A percentile compares a stretch with the other conserved stretches of the same genome.
These are phyloP conservation scores for Stenurella melanura DNA, from an alignment of 2,888 invertebrate species.

Conservation along the genomic window DNA sequence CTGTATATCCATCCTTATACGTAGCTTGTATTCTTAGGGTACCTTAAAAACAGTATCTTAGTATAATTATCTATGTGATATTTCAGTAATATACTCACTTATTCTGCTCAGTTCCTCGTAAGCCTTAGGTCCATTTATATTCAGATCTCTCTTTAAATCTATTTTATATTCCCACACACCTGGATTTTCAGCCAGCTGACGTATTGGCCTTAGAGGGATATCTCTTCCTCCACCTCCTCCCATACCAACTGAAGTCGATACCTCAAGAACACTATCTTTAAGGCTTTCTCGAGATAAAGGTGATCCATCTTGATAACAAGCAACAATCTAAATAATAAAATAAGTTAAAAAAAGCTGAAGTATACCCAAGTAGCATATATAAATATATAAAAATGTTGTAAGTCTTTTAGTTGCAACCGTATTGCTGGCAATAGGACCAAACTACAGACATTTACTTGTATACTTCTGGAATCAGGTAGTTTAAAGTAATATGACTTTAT, in stretches of 20 bases:
- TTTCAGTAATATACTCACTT: slow-evolving; percentile 54
- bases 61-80: slow-evolving; percentile 10
- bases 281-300: slow-evolving; percentile 81
- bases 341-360: too few relatives aligned
- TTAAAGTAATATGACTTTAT: too few relatives aligned
- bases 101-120: slow-evolving; percentile 66
- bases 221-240: slow-evolving; percentile 79
- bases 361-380: too few relatives aligned
- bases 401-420: too few relatives aligned
- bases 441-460: too few relatives aligned
- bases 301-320: slow-evolving; percentile 94
- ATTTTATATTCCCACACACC: slow-evolving; percentile 90
- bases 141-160: slow-evolving; percentile 83
- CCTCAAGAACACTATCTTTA: slow-evolving; percentile 79
- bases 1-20: slow-evolving; percentile 80
- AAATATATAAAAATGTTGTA: too few relatives aligned
- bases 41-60: slow-evolving; percentile 44
- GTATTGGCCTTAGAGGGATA: slow-evolving; percentile 78
- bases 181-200: slow-evolving; percentile 79
- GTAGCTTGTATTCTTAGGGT: slow-evolving; percentile 77
- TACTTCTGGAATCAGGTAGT: too few relatives aligned
- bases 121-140: slow-evolving; percentile 68
- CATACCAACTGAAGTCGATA: slow-evolving; percentile 79
- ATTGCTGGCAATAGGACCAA: too few relatives aligned
- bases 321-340: slow-evolving; percentile 81